phyloP scores from a whole-genome alignment of 1,140 invertebrate species.

The Heliconius melpomene region DNA sequence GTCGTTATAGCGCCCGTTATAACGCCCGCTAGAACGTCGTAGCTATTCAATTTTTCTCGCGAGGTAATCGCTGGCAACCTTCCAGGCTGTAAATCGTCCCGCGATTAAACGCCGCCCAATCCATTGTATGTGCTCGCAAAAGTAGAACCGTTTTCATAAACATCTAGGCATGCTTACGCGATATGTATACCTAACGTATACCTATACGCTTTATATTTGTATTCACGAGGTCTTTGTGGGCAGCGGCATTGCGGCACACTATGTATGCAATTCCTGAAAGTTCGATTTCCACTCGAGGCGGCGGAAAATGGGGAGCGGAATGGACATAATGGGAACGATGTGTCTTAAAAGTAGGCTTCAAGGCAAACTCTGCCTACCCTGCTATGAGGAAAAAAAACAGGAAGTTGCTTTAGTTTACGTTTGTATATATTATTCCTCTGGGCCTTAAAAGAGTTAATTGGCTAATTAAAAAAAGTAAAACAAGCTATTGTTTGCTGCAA shows the following conservation, averaged over 20 bases:
- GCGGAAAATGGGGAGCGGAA: too few relatives aligned
- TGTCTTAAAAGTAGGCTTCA: too few relatives aligned
- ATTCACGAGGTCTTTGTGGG: too few relatives aligned
- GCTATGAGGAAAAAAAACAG: too few relatives aligned
- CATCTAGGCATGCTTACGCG: background rate
- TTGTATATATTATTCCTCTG: background rate
- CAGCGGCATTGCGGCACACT: background rate
- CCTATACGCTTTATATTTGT: background rate
- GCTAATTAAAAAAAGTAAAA: conserved; percentile 5
- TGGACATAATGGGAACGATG: too few relatives aligned
- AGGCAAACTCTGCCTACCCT: too few relatives aligned
- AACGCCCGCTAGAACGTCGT: conserved; percentile 4
- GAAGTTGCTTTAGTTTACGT: background rate
- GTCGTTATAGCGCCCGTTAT: background rate
- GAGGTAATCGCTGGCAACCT: conserved; percentile 12
- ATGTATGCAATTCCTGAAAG: background rate
- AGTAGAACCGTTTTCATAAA: conserved; percentile 6
- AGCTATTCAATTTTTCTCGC: conserved; percentile 14
- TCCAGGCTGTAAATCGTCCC: conserved; percentile 11
- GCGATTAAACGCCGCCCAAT: conserved; percentile 8
- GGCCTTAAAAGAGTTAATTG: background rate
- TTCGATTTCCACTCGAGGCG: too few relatives aligned
- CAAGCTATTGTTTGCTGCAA: conserved; percentile 1
- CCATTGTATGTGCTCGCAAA: conserved; percentile 1
- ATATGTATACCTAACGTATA: background rate